Conservation (phyloP, 2,113 vertebrate species). For the Chloropsis cyanopogon region DNA sequence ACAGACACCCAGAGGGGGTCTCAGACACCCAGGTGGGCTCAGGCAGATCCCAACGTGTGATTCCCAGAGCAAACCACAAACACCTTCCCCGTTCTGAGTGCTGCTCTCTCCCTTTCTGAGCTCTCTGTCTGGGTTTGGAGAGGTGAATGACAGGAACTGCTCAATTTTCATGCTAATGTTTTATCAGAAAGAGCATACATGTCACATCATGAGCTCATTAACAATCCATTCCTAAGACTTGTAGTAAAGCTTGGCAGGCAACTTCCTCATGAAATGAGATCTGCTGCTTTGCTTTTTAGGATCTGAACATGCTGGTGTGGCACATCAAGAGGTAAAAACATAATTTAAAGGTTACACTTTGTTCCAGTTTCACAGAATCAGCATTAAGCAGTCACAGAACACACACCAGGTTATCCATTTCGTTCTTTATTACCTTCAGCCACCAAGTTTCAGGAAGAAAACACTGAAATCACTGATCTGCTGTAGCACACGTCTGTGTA, state of each 20-base stretch:
- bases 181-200: slow-evolving; percentile 33
- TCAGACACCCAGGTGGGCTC: neutral
- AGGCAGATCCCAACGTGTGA: neutral
- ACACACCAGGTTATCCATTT: neutral
- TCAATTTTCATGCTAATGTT: slow-evolving; percentile 49
- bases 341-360: neutral
- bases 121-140: neutral
- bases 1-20: neutral
- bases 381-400: neutral
- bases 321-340: neutral
- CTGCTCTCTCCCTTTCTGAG: neutral
- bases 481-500: neutral
- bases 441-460: neutral
- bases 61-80: neutral
- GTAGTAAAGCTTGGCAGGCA: slow-evolving; percentile 42
- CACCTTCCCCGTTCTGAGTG: neutral
- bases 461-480: neutral
- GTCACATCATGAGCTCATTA: slow-evolving; percentile 50
- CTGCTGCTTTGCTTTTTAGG: slow-evolving; percentile 22
- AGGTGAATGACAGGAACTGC: neutral
- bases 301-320: neutral
- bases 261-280: slow-evolving; percentile 40
- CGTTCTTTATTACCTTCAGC: neutral
- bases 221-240: slow-evolving; percentile 45
- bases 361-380: neutral